These are phyloP conservation scores for Chitala chitala DNA, from an alignment of 2,113 vertebrate species.

Conservation along the genomic window DNA sequence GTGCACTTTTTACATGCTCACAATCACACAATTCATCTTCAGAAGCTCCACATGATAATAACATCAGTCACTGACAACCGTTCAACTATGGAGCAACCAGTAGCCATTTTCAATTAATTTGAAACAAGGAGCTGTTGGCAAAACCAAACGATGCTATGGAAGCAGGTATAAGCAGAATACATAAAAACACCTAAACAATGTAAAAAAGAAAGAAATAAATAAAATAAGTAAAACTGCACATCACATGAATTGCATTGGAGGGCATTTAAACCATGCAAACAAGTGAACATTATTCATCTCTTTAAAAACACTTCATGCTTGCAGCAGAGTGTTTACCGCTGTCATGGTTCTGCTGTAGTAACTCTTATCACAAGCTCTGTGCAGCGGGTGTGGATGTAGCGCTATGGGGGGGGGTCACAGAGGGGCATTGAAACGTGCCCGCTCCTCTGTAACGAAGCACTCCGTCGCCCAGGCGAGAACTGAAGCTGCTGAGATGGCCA, in stretches of 20 bases:
- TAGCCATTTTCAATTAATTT: constrained; percentile 28
- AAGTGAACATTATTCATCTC: constrained; percentile 35
- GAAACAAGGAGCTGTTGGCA: constrained; percentile 35
- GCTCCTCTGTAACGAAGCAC: constrained; percentile 14
- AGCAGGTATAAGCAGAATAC: constrained; percentile 40
- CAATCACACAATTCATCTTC: constrained; percentile 20
- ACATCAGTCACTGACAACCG: constrained; percentile 30
- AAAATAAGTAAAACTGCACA: constrained; percentile 32
- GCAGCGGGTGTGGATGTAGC: not conserved
- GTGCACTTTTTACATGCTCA: constrained; percentile 34
- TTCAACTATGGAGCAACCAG: constrained; percentile 37
- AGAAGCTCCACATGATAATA: constrained; percentile 18
- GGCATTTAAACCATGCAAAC: constrained; percentile 39
- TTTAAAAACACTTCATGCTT: constrained; percentile 28
- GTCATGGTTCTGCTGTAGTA: constrained; percentile 15
- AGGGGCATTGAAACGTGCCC: not conserved
- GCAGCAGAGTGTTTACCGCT: constrained; percentile 23
- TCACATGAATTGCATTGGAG: constrained; percentile 44
- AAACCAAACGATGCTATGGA: constrained; percentile 32
- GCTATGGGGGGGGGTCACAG: not conserved
- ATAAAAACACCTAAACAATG: constrained; percentile 36
- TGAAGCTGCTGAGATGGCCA: constrained; percentile 16
- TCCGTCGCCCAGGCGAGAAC: constrained; percentile 7
- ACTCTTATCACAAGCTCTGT: not conserved
- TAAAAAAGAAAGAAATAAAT: no score